Evolutionary conservation across 2,888 invertebrate species (phyloP).

Genomic region (Macroteleia sp.): DNA sequence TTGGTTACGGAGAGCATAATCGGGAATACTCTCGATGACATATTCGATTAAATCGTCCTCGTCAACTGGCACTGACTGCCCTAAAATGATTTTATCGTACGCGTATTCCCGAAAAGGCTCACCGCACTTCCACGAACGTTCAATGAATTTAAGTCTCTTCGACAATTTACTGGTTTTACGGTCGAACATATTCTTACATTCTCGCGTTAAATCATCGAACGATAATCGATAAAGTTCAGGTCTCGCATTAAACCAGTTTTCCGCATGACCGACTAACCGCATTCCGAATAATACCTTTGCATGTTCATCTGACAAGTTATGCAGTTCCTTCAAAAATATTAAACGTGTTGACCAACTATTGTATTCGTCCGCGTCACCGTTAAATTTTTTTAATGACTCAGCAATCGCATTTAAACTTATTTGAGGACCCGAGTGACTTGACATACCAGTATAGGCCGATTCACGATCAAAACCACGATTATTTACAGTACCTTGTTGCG

Average conservation of each 20-base stretch:
- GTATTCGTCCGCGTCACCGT: background rate
- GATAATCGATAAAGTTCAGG: background rate
- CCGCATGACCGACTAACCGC: background rate
- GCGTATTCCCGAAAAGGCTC: background rate
- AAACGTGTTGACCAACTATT: background rate
- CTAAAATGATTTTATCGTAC: too few species aligned
- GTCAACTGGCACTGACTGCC: background rate
- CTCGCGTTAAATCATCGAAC: background rate
- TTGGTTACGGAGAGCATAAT: too few species aligned
- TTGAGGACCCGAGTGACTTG: background rate
- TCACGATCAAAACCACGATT: background rate
- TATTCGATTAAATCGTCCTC: background rate
- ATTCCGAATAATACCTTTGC: background rate
- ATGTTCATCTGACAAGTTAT: conserved; percentile 1
- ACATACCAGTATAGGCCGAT: background rate
- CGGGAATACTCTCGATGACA: background rate
- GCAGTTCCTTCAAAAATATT: background rate
- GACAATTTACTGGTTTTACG: background rate
- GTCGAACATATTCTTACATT: background rate
- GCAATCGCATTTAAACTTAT: background rate
- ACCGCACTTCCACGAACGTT: background rate
- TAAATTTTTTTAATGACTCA: background rate
- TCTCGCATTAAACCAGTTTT: conserved; percentile 1
- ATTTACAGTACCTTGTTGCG: background rate
- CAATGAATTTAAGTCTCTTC: background rate